A percentile compares a stretch with the other conserved stretches of the same genome.
These are phyloP conservation scores for Prinia subflava DNA, from an alignment of 2,113 vertebrate genomes.

Conservation along the genomic window DNA sequence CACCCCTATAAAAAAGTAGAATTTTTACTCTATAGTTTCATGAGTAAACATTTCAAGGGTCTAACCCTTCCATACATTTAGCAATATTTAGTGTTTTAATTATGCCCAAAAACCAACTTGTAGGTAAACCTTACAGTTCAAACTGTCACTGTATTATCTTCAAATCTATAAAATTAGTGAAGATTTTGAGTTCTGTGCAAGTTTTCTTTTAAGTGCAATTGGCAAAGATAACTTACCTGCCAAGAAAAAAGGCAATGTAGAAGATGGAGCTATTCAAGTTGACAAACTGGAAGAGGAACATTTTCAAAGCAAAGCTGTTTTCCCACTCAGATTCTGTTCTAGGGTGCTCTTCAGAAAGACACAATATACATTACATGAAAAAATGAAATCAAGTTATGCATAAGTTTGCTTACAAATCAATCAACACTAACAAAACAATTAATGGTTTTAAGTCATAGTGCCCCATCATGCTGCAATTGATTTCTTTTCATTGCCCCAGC, in stretches of 20 bases:
- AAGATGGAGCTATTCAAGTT: slow-evolving; percentile 99
- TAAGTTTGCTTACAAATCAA: not conserved
- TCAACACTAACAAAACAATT: not conserved
- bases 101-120: not conserved
- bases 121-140: not conserved
- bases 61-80: not conserved
- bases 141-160: not conserved
- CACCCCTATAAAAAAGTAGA: not conserved
- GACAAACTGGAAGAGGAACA: slow-evolving; percentile 99
- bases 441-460: not conserved
- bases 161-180: not conserved
- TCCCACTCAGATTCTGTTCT: slow-evolving; percentile 98
- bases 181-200: not conserved
- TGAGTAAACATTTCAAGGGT: not conserved
- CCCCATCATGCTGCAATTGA: not conserved
- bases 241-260: slow-evolving; percentile 98
- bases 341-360: slow-evolving; percentile 83
- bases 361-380: not conserved
- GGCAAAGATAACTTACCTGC: slow-evolving; percentile 78
- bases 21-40: not conserved
- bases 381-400: not conserved
- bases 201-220: not conserved
- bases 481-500: not conserved
- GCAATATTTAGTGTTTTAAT: not conserved
- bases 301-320: slow-evolving; percentile 98